These are phyloP conservation scores for Maniola hyperantus DNA, from an alignment of 2,888 invertebrate species.

Conservation along the genomic window DNA sequence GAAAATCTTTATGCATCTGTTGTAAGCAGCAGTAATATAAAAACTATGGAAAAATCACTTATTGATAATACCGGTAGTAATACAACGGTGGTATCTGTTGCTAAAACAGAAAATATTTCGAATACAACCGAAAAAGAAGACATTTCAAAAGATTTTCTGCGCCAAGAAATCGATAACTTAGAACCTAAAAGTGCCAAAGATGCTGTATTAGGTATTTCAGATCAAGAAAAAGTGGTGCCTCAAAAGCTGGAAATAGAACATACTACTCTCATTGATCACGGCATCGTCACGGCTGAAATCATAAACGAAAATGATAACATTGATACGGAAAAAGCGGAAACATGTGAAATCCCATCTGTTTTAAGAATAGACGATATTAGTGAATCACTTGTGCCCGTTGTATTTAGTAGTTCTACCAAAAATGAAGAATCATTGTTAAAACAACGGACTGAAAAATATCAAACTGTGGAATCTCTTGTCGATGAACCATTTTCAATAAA, in stretches of 20 bases:
- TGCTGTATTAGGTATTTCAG: constrained; percentile 18
- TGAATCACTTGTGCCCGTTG: constrained; percentile 56
- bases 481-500: constrained; percentile 25
- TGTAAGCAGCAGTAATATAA: background rate
- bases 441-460: constrained; percentile 37
- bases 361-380: constrained; percentile 31
- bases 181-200: constrained; percentile 14
- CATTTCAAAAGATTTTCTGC: background rate
- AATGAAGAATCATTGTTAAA: constrained; percentile 46
- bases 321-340: background rate
- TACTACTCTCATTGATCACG: constrained; percentile 21
- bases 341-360: background rate
- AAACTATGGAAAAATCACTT: background rate
- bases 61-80: background rate
- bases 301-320: constrained; percentile 10
- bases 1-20: constrained; percentile 38
- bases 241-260: constrained; percentile 24
- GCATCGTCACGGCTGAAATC: background rate
- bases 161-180: background rate
- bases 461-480: constrained; percentile 22
- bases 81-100: background rate
- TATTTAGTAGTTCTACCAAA: constrained; percentile 56
- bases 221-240: constrained; percentile 28
- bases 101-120: background rate
- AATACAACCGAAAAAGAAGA: background rate